Base-by-base conservation (phyloP, 2,888 invertebrate genomes). In the Orgyia antiqua region DNA sequence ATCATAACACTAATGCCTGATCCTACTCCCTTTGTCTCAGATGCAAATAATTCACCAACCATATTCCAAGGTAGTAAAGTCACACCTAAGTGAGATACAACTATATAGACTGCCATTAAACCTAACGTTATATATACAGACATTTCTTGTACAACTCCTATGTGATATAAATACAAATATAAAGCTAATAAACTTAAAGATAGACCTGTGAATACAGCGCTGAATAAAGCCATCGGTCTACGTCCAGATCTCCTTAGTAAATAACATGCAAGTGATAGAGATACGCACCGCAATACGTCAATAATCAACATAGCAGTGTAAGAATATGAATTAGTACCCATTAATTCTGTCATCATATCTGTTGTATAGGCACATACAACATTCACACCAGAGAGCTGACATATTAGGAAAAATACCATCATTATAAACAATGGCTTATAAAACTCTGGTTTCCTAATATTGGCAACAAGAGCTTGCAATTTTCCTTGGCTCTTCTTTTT, bases 21-120 rank as follows among this genome's bases (percentile, higher is more conserved):
- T 2, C 92, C 92, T n/a, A 91, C 56, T 0, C 91, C 92, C 36
- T 91, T 88, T 2, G 88, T 88, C 44, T 88, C 87, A 5, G 88
- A 87, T 1, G 92, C 88, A 56, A 92, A 93, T 4, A 93, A 70
- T 69, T 94, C 93, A 0, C 92, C 92, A 15, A 91, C 90, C 89
- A 93, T 89, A 36, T 92, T 90, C 90, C 93, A 93, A 0, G 93
- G 93, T 28, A 93, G 57, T 0, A 92, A 90, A 8, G 89, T 78
- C 29, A 91, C 73, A 4, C 93, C 92, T 30, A 90, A 68, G 34
- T 88, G 86, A 3, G 90, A 87, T 29, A 89, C 88, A 5, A 87
- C 71, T 17, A 90, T 89, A 46, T 91, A 91, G 9, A 79, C 58
- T 42, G 90, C 69, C 61, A 90, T 72, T 51, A 88, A 64, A 45